phyloP scores from a whole-genome alignment of 2,797 vertebrate species.

The Philypnodon macrostomus region DNA sequence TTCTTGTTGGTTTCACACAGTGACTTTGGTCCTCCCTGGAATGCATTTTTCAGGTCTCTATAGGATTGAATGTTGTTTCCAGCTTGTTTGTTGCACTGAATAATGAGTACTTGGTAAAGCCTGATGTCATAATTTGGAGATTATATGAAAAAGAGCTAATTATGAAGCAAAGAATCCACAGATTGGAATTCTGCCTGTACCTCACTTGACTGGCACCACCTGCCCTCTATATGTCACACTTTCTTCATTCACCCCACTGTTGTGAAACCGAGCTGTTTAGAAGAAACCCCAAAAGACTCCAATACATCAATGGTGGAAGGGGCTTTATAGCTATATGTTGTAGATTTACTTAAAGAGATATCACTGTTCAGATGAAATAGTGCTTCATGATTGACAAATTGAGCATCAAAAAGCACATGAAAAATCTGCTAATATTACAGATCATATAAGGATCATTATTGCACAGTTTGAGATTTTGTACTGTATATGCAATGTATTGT shows the following conservation, averaged over 20 bases:
- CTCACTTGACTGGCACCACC: constrained; percentile 79
- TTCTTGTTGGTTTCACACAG: constrained; percentile 77
- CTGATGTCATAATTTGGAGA: constrained; percentile 73
- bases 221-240: constrained; percentile 68
- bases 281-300: constrained; percentile 52
- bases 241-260: constrained; percentile 57
- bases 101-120: constrained; percentile 83
- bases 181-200: constrained; percentile 76
- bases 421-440: too few species aligned
- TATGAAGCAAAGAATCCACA: constrained; percentile 65
- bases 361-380: constrained; percentile 4
- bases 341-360: constrained; percentile 29
- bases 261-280: constrained; percentile 48
- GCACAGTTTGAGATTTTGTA: too few species aligned
- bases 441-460: too few species aligned
- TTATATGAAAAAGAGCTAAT: constrained; percentile 66
- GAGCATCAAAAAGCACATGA: too few species aligned
- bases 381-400: too few species aligned
- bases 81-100: constrained; percentile 85
- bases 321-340: constrained; percentile 22
- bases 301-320: constrained; percentile 29
- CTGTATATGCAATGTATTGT: too few species aligned
- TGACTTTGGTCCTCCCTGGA: constrained; percentile 64
- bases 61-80: constrained; percentile 74
- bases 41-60: constrained; percentile 62